Evolutionary conservation across 2,113 vertebrate species (phyloP).

Genomic region (Odontophorus gujanensis): DNA sequence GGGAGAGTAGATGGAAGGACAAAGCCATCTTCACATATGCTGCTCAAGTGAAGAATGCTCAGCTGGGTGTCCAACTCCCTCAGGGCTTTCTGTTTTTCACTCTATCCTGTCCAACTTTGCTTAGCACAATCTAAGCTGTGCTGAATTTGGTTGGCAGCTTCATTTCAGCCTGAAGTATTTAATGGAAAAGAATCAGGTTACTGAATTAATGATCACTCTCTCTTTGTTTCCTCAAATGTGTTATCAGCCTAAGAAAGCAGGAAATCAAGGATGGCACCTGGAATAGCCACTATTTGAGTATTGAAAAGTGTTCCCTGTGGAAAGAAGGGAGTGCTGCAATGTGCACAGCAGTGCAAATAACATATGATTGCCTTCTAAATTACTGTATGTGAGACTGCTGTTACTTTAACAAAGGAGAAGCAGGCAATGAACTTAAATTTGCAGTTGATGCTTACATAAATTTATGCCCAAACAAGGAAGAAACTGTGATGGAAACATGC

Average conservation of each 20-base stretch:
- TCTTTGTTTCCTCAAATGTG: not conserved
- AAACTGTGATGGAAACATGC: not conserved
- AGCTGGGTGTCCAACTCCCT: fast-evolving
- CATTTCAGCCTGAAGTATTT: not conserved
- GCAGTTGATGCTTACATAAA: fast-evolving
- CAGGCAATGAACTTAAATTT: not conserved
- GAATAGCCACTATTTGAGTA: not conserved
- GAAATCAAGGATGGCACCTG: not conserved
- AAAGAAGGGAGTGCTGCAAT: not conserved
- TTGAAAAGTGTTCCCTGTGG: not conserved
- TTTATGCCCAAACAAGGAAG: conserved; percentile 17
- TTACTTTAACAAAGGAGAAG: not conserved
- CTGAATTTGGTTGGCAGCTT: not conserved
- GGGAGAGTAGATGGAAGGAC: not conserved
- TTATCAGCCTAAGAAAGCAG: not conserved
- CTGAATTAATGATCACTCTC: not conserved
- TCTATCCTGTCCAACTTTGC: not conserved
- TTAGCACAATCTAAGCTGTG: not conserved
- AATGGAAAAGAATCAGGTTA: not conserved
- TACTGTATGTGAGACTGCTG: not conserved
- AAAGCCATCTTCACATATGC: fast-evolving
- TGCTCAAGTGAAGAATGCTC: fast-evolving
- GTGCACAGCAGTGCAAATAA: not conserved
- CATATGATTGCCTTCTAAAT: not conserved
- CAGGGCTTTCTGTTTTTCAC: not conserved